These are phyloP conservation scores for Callopanchax toddi DNA, from an alignment of 2,113 vertebrate genomes.

Conservation along the genomic window DNA sequence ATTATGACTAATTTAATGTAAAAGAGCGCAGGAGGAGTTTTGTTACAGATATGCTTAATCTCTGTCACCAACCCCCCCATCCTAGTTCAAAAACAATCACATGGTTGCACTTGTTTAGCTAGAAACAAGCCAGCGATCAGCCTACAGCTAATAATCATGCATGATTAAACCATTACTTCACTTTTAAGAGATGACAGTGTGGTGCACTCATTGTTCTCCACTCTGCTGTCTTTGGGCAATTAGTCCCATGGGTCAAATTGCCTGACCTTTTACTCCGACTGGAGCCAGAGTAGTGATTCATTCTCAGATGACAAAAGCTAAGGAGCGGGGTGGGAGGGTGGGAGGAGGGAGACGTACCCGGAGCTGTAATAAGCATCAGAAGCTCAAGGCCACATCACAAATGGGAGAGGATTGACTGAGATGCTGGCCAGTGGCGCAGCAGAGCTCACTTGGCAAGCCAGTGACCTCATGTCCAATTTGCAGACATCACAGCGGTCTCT, in stretches of 20 bases:
- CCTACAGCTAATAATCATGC: conserved; percentile 42
- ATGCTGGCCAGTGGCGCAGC: conserved; percentile 48
- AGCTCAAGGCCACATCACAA: conserved; percentile 42
- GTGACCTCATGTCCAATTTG: conserved; percentile 60
- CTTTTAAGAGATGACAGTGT: conserved; percentile 39
- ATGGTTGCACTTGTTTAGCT: conserved; percentile 6
- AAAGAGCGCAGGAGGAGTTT: background rate
- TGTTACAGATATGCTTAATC: background rate
- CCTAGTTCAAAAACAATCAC: conserved; percentile 20
- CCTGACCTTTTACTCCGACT: conserved; percentile 47
- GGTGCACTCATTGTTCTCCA: conserved; percentile 50
- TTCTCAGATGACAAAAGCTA: conserved; percentile 43
- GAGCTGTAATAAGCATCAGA: conserved; percentile 63
- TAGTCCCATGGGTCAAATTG: conserved; percentile 58
- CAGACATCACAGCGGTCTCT: conserved; percentile 35
- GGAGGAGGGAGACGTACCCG: conserved; percentile 30
- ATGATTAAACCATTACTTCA: conserved; percentile 44
- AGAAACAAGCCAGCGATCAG: conserved; percentile 15
- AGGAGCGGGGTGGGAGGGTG: conserved; percentile 24
- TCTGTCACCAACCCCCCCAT: background rate
- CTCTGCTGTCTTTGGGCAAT: conserved; percentile 49
- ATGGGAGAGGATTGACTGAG: conserved; percentile 50
- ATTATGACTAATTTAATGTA: background rate
- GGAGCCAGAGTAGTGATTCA: conserved; percentile 62
- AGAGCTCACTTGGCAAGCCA: conserved; percentile 41